phyloP scores from a whole-genome alignment of 2,113 vertebrate genomes.

The Gorsachius goisagi region DNA sequence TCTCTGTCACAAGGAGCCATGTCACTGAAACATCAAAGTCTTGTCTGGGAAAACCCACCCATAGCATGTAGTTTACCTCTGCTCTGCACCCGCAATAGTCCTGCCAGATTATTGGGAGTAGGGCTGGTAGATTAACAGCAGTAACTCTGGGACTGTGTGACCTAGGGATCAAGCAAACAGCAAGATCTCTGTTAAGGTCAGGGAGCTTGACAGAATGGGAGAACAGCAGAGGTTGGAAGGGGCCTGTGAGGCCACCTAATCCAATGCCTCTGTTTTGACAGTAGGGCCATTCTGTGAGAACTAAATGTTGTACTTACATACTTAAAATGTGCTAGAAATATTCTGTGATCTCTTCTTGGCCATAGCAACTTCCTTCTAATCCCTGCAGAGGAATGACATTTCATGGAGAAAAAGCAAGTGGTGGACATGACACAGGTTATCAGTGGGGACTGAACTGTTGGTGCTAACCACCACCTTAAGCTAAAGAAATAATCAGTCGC shows the following conservation, averaged over 20 bases:
- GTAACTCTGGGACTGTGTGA: background rate
- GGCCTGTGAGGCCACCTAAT: background rate
- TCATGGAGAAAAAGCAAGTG: background rate
- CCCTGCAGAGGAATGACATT: background rate
- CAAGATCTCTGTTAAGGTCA: background rate
- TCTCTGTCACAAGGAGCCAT: background rate
- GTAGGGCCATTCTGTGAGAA: background rate
- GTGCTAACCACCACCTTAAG: background rate
- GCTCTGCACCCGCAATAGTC: background rate
- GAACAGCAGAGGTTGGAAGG: background rate
- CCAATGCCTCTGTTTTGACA: background rate
- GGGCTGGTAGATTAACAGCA: background rate
- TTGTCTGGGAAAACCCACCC: background rate
- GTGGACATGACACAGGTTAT: background rate
- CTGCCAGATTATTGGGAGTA: background rate
- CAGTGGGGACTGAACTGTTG: background rate
- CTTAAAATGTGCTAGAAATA: background rate
- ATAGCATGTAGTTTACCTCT: background rate
- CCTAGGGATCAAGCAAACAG: background rate
- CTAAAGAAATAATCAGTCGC: background rate
- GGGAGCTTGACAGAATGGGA: background rate
- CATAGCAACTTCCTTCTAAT: background rate
- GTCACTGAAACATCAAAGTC: background rate
- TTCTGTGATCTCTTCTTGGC: background rate
- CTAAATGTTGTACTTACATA: background rate